Conservation (phyloP, 1,140 invertebrate species). For the Ruditapes philippinarum region DNA sequence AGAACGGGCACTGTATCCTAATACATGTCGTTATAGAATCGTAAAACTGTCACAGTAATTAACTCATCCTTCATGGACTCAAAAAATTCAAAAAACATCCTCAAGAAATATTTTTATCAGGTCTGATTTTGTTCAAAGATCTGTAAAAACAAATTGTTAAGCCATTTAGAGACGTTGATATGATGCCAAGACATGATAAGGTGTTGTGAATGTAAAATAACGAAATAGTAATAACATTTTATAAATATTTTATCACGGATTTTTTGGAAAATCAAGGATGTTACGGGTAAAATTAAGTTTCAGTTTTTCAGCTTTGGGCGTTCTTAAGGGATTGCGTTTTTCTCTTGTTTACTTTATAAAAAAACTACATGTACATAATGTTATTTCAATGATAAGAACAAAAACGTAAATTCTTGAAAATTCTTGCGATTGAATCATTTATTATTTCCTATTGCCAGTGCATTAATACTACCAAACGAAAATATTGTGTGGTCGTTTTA, state of each 20-base stretch:
- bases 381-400: too few species aligned
- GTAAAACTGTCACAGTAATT: slow-evolving; percentile 66
- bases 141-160: background rate
- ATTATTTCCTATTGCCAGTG: too few species aligned
- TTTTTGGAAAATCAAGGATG: background rate
- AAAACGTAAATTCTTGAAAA: too few species aligned
- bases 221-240: too few species aligned
- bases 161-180: slow-evolving; percentile 21
- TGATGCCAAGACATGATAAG: slow-evolving; percentile 7
- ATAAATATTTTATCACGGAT: background rate
- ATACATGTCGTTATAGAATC: slow-evolving; percentile 52
- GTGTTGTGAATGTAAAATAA: background rate
- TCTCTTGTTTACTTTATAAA: too few species aligned
- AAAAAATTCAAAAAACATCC: background rate
- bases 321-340: too few species aligned
- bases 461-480: too few species aligned
- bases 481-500: too few species aligned
- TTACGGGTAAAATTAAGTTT: background rate
- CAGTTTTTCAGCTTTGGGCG: too few species aligned
- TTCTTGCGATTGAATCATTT: too few species aligned
- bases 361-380: too few species aligned
- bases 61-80: slow-evolving; percentile 28
- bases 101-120: slow-evolving; percentile 6
- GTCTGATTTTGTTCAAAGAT: background rate
- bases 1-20: background rate